These are phyloP conservation scores for Disparrhopalites patrizii DNA, from an alignment of 2,888 invertebrate genomes.

Conservation along the genomic window DNA sequence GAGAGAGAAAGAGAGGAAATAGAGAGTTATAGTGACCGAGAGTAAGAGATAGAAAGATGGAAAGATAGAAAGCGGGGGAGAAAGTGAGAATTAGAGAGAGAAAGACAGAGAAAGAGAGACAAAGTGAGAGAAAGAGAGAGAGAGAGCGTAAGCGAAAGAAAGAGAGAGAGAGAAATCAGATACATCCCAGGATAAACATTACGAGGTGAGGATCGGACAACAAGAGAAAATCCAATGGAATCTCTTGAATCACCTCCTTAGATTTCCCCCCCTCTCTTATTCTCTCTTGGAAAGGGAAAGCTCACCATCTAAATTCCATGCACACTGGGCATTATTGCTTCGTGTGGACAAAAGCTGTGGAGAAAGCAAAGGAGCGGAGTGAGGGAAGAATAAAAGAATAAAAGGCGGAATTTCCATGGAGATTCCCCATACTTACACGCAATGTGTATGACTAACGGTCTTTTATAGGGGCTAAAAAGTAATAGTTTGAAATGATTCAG, in stretches of 20 bases:
- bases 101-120: too few species aligned
- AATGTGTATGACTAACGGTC: too few species aligned
- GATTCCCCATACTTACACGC: neutral
- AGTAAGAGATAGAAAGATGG: too few species aligned
- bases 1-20: too few species aligned
- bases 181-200: constrained; percentile 3
- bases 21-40: too few species aligned
- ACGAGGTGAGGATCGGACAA: constrained; percentile 4
- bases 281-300: neutral
- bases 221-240: neutral
- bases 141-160: neutral
- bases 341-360: constrained; percentile 10
- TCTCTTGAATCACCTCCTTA: constrained; percentile 3
- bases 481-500: neutral
- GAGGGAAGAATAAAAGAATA: too few species aligned
- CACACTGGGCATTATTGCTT: constrained; percentile 16
- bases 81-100: too few species aligned
- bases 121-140: too few species aligned
- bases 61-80: too few species aligned
- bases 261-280: neutral
- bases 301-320: constrained; percentile 19
- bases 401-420: constrained; percentile 20
- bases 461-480: too few species aligned
- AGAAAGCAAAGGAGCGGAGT: too few species aligned
- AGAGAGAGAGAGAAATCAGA: constrained; percentile 2